phyloP scores from a whole-genome alignment of 2,888 invertebrate species.

The Oscheius myriophilus region DNA sequence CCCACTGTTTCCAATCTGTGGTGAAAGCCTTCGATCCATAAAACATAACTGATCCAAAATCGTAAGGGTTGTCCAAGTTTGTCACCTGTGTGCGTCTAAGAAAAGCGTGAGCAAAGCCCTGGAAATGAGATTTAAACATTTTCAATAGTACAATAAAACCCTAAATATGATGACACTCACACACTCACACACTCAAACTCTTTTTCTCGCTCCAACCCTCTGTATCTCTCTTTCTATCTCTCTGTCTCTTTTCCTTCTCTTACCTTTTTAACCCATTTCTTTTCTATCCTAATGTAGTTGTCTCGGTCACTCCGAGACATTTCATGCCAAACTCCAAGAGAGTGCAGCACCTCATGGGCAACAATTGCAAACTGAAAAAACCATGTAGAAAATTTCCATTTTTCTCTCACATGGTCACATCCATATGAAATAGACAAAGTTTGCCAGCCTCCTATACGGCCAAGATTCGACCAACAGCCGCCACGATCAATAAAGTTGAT shows the following conservation, averaged over 20 bases:
- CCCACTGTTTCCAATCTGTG: constrained; percentile 53
- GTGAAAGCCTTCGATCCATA: constrained; percentile 67
- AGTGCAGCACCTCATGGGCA: constrained; percentile 64
- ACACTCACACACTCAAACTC: too few species aligned
- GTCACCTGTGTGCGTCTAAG: constrained; percentile 56
- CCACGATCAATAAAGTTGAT: constrained; percentile 52
- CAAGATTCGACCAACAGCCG: constrained; percentile 67
- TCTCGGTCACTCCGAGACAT: constrained; percentile 67
- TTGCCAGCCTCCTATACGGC: constrained; percentile 61
- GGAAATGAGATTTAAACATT: too few species aligned
- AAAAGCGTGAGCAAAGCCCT: constrained; percentile 34
- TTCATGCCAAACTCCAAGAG: constrained; percentile 68
- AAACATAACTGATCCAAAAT: constrained; percentile 64
- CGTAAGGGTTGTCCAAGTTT: constrained; percentile 67
- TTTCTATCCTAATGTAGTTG: constrained; percentile 54
- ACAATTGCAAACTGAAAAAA: constrained; percentile 60
- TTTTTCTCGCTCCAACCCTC: constrained; percentile 60
- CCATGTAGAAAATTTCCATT: background rate
- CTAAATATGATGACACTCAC: too few species aligned
- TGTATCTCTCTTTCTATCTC: too few species aligned
- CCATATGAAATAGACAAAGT: constrained; percentile 65
- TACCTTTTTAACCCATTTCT: constrained; percentile 57
- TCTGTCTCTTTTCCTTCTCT: background rate
- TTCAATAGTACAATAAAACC: too few species aligned
- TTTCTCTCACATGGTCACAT: constrained; percentile 56